Conservation (phyloP, 2,888 invertebrate species). For the Cancer borealis region DNA sequence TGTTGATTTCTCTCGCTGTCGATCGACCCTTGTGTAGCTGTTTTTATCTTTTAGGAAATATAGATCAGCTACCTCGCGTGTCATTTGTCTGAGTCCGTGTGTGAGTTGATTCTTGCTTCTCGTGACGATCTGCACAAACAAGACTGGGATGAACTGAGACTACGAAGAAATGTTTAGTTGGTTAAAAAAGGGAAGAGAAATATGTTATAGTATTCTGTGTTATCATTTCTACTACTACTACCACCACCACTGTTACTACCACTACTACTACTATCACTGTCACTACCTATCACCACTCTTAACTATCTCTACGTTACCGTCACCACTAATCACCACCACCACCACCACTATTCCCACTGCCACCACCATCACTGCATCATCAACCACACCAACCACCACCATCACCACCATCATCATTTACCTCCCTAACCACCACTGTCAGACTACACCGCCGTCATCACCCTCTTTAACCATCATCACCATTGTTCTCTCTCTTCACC, state of each 20-base stretch:
- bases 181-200: not conserved
- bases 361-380: not conserved
- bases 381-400: not conserved
- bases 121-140: not conserved
- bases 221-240: not conserved
- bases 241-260: not conserved
- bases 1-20: not conserved
- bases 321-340: not conserved
- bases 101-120: not conserved
- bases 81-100: not conserved
- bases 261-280: not conserved
- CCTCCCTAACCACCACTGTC: not conserved
- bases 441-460: not conserved
- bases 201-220: not conserved
- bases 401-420: not conserved
- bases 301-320: not conserved
- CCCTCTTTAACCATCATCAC: not conserved
- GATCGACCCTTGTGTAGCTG: not conserved
- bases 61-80: not conserved
- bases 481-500: conserved; percentile 13
- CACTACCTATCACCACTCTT: not conserved
- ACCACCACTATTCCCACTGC: not conserved
- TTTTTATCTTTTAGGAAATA: not conserved
- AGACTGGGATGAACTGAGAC: not conserved
- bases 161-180: not conserved